Percentiles rank a stretch among this genome's conserved stretches.
phyloP scores from a whole-genome alignment of 2,888 invertebrate species.

The Sphecodes monilicornis region DNA sequence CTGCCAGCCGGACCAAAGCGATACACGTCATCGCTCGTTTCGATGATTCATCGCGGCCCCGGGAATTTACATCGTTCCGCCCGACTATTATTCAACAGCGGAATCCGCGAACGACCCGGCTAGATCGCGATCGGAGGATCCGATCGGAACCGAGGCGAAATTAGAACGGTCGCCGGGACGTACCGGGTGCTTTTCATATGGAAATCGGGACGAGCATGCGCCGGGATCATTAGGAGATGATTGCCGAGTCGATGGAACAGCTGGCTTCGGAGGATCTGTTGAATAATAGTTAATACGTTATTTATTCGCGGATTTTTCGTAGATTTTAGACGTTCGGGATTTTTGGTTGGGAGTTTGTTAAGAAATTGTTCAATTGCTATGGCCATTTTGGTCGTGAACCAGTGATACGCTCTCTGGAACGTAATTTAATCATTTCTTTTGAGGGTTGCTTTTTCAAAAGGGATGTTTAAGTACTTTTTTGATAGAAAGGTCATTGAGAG shows the following conservation, averaged over 20 bases:
- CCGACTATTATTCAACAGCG: not conserved
- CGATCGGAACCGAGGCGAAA: not conserved
- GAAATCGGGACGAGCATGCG: not conserved
- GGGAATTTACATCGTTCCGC: slow-evolving; percentile 17
- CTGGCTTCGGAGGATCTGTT: no score
- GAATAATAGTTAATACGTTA: no score
- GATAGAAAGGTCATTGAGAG: no score
- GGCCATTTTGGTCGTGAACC: no score
- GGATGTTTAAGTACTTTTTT: no score
- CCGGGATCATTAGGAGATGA: not conserved
- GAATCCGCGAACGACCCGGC: slow-evolving; percentile 10
- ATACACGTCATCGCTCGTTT: slow-evolving; percentile 36
- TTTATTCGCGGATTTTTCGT: no score
- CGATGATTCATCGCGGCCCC: slow-evolving; percentile 37
- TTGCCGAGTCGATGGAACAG: not conserved
- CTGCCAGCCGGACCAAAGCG: not conserved
- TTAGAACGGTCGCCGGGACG: not conserved
- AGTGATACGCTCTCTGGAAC: no score
- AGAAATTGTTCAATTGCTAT: no score
- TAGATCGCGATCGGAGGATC: slow-evolving; percentile 12
- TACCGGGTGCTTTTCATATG: not conserved
- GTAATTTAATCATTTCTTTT: no score
- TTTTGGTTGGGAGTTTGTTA: no score
- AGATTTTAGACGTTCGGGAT: no score
- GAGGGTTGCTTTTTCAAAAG: no score